Base-by-base conservation (phyloP, 2,797 vertebrate species). In the Acrocephalus scirpaceus region DNA sequence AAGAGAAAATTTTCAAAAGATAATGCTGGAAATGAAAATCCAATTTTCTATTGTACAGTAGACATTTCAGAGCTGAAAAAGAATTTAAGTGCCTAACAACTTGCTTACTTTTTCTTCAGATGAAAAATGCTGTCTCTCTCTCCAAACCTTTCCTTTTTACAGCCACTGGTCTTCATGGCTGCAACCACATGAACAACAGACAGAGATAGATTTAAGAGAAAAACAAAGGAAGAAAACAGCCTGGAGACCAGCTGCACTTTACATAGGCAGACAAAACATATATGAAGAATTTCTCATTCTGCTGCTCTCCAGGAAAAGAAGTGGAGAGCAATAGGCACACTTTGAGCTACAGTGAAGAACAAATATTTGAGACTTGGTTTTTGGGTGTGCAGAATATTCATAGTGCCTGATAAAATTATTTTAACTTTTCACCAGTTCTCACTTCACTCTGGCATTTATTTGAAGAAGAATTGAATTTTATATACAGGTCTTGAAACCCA, bases 211-310 rank as follows among this genome's bases (percentile, higher is more conserved):
- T 77, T 83, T 64, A 84, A 78, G 40, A 62, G 45, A 82, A 93
- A 93, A 89, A 78, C 47, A 78, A 67, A 56, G 27, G 61, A 86
- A 71, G 47, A 83, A 95, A 92, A 84, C 32, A 75, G 67, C 53
- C 74, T 57, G 38, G 60, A 92, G 64, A 88, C 30, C 47, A 25
- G 53, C 32, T 90, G 72, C 6, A 44, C 30, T 92, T 80, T 38
- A 48, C 60, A 34, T 6, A 90, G 40, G 48, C 16, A 92, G 80
- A 89, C 40, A 88, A 91, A 93, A 83, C 21, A 79, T 5, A 5
- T 30, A 78, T 45, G 70, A 94, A 86, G 48, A 86, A 66, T 70
- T 84, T 72, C 58, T 94, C 56, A 82, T 84, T 90, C 74, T 88
- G 76, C 40, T 48, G 26, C 29, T 86, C 73, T 10, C 16, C 38